phyloP scores from a whole-genome alignment of 30 jellyfish, hydroid and myxozoan genomes.

The Mastigias papua region DNA sequence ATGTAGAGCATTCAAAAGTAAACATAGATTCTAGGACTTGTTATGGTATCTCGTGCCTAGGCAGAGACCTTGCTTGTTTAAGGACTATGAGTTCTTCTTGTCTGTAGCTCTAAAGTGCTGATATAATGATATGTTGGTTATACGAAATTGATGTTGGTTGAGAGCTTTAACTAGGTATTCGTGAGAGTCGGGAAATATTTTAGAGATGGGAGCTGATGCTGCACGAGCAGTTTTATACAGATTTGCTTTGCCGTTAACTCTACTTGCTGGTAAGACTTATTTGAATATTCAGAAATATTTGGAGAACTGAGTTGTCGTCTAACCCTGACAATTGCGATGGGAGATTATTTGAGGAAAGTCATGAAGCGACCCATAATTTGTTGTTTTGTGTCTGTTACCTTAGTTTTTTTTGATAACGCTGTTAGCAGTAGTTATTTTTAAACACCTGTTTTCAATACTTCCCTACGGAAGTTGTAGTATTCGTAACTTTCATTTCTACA shows the following conservation, averaged over 20 bases:
- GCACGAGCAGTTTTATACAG: conserved; percentile 75
- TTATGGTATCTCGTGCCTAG: neutral
- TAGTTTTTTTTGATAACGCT: no score
- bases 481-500: no score
- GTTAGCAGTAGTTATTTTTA: no score
- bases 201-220: conserved; percentile 78
- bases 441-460: no score
- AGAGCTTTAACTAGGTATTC: neutral
- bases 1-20: neutral
- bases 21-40: neutral
- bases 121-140: conserved; percentile 7
- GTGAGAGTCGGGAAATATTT: neutral
- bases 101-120: neutral
- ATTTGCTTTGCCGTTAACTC: conserved; percentile 77
- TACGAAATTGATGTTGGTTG: conserved; percentile 46
- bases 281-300: no score
- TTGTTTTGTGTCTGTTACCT: no score
- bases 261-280: conserved; percentile 77
- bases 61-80: neutral
- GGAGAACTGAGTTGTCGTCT: no score
- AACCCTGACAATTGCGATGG: no score
- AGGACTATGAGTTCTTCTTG: neutral
- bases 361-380: no score
- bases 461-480: no score
- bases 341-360: no score